A percentile compares a stretch with the other conserved stretches of the same genome.
Conservation (phyloP, 2,888 invertebrate species). For the Tubulanus polymorphus region DNA sequence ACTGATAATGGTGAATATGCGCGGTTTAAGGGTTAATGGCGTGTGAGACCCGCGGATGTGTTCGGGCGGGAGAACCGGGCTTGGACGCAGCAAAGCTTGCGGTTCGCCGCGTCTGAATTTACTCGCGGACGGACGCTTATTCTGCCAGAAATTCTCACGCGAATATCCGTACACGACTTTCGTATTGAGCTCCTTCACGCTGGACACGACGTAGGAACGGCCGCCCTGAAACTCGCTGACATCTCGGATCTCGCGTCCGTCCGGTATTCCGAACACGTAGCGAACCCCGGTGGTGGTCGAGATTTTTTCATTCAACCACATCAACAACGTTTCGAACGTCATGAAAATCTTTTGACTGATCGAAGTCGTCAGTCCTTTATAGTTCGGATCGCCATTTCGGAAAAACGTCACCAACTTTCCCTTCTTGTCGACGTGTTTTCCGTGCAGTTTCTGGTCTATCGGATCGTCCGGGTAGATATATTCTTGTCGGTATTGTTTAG, state of each 20-base stretch:
- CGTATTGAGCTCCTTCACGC: constrained; percentile 62
- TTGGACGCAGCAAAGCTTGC: constrained; percentile 24
- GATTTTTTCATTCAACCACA: constrained; percentile 80
- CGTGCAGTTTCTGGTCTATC: too few species aligned
- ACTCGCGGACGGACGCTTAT: constrained; percentile 21
- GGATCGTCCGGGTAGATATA: too few species aligned
- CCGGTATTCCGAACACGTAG: constrained; percentile 81
- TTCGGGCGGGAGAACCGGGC: constrained; percentile 61
- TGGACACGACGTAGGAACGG: constrained; percentile 87
- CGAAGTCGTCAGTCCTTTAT: constrained; percentile 80
- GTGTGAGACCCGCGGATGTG: constrained; percentile 70
- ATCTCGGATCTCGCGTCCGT: constrained; percentile 75
- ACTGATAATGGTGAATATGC: constrained; percentile 76
- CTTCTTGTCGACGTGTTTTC: constrained; percentile 3
- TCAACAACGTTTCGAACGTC: constrained; percentile 77
- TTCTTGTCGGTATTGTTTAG: too few species aligned
- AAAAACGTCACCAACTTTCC: constrained; percentile 73
- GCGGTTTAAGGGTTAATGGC: constrained; percentile 14
- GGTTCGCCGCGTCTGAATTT: constrained; percentile 28
- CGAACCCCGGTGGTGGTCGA: constrained; percentile 84
- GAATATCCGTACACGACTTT: constrained; percentile 34
- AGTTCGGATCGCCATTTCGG: constrained; percentile 89
- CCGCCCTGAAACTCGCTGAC: constrained; percentile 60
- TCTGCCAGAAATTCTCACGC: constrained; percentile 32
- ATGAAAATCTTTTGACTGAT: constrained; percentile 85